These are phyloP conservation scores for Pica pica DNA, from an alignment of 2,113 vertebrate genomes.

Conservation along the genomic window DNA sequence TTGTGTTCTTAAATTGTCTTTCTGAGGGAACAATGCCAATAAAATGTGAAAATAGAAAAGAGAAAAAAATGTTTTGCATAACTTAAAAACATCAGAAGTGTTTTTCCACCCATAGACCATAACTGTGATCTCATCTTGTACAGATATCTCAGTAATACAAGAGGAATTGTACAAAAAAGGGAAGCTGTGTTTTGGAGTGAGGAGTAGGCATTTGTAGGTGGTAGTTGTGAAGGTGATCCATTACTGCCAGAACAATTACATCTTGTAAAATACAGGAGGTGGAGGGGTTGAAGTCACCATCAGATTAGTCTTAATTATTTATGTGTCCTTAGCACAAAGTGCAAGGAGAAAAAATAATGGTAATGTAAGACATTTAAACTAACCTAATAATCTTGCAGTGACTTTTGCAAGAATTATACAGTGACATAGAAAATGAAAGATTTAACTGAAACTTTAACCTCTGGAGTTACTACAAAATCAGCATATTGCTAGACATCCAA, in stretches of 20 bases:
- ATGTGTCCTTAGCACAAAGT: background rate
- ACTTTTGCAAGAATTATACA: background rate
- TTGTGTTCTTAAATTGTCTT: background rate
- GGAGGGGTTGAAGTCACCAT: background rate
- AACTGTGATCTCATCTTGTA: background rate
- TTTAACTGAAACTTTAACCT: background rate
- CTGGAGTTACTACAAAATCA: background rate
- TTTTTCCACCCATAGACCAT: background rate
- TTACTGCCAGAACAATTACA: background rate
- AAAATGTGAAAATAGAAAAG: background rate
- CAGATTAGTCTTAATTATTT: background rate
- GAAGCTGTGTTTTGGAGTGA: background rate
- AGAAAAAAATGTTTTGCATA: background rate
- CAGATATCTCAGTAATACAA: background rate
- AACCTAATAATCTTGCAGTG: background rate
- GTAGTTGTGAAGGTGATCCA: background rate
- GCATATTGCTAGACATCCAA: background rate
- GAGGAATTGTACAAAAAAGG: background rate
- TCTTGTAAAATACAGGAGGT: background rate
- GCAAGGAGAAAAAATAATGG: background rate
- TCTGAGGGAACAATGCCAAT: background rate
- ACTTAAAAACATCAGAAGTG: background rate
- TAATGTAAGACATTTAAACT: background rate
- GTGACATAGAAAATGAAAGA: background rate
- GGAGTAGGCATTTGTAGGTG: background rate